Evolutionary conservation across 2,888 invertebrate species (phyloP), one percentile per base, ranked within the genome.

Genomic region (Trichogramma dendrolimi): DNA sequence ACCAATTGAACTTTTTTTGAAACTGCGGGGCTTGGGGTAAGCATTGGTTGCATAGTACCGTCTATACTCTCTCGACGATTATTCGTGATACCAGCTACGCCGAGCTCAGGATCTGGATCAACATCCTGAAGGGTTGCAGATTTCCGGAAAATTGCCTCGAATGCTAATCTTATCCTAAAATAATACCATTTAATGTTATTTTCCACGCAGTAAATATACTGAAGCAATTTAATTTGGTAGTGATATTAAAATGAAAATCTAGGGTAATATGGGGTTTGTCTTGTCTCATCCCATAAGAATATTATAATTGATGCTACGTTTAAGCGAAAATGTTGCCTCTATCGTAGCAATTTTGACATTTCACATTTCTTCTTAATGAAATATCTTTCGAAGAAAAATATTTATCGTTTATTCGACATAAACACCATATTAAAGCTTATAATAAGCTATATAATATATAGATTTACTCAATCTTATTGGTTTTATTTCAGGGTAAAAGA

Each of bases 1-100:
- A 93, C 93, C 86, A 94, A 79, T 77, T 93, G 92, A 53, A 94
- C 94, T 83, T 94, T 93, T 80, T 94, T 94, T 65, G 88, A 89
- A 65, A 90, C 86, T 42, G 88, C 87, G 1, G 91, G 90, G 71
- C 86, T 87, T 3, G 86, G 80, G 0, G 84, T 84, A 42, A 85
- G 74, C 56, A 79, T 81, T 48, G 81, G 80, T 44, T 83, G 83
- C 69, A 82, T 76, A 55, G 84, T 76, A 65, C 82, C 77, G 54
- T 80, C 81, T 70, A 79, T 69, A 53, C 71, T 73, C 60, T 74
- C 70, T 74, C 80, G 2, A 71, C 79, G 43, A 79, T 75, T 62
- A 8, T 69, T 68, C 38, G 66, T 58, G 4, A 73, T 69, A 48
- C 70, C 70, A 8, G 71, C 71, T 4, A 80, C 78, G 0, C 84